Evolutionary conservation across 2,797 vertebrate genomes (phyloP), one percentile per base, ranked within the genome.

Genomic region (Sitta carolinensis): DNA sequence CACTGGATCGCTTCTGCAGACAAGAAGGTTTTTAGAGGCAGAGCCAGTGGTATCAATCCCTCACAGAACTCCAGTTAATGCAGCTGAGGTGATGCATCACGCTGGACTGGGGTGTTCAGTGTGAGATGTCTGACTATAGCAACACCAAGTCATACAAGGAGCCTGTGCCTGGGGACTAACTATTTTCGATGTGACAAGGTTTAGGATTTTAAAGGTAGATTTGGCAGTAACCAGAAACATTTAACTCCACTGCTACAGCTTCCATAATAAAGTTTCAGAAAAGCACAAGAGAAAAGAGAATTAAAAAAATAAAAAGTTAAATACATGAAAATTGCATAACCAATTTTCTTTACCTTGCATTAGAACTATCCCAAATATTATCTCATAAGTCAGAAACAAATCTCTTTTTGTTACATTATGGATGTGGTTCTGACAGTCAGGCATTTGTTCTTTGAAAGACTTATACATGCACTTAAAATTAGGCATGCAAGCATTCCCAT

Each of bases 401-500:
- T 52, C 45, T 74, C 43, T 63, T 84, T 61, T 18, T 77, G 52
- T 79, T 76, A 93, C 25, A 13, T 81, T 84, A 67, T 0, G 52
- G 61, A 77, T 30, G 6, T 16, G 59, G 43, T 82, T 94, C 64
- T 69, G 48, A 78, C 55, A 89, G 45, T n/a, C 66, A 64, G 47
- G 43, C 47, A 67, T 38, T 70, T 67, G 23, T 18, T 87, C 69
- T 86, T 75, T 2, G 2, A 45, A 82, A 84, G 63, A 90, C 45
- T 83, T 51, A 80, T 2, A 9, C 87, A 73, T 73, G 76, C 92
- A 84, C 38, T 92, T 68, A 70, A 54, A 69, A 61, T 84, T 32
- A 89, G 81, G 43, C 93, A 87, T 91, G 93, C 82, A 87, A 85
- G 42, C 27, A 81, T 58, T 69, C 69, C 36, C 69, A 88, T 11